These are phyloP conservation scores for Onthophagus sagittarius DNA, from an alignment of 2,888 invertebrate species.

Conservation along the genomic window DNA sequence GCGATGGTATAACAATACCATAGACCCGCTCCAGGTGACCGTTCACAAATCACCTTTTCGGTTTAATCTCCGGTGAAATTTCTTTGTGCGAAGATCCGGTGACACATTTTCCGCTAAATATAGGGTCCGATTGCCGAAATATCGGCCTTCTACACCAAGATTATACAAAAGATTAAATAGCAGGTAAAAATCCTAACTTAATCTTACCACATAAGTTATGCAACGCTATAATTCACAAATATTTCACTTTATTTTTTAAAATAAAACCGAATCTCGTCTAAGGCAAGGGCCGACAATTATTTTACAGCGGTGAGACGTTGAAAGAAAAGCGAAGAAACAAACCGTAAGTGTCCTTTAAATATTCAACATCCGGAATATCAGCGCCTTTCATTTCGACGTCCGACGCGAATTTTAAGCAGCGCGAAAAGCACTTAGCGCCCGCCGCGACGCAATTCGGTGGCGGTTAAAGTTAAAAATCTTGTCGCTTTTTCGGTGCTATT, in stretches of 20 bases:
- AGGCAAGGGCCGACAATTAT: background rate
- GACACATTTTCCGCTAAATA: slow-evolving; percentile 2
- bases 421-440: background rate
- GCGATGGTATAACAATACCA: slow-evolving; percentile 33
- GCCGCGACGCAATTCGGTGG: background rate
- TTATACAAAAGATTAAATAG: background rate
- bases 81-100: slow-evolving; percentile 1
- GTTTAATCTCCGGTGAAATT: slow-evolving; percentile 11
- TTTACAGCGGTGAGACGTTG: background rate
- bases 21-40: slow-evolving; percentile 6
- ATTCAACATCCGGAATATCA: background rate
- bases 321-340: background rate
- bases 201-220: too few species aligned
- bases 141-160: background rate
- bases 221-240: too few species aligned
- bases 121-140: background rate
- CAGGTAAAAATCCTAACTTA: background rate
- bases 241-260: background rate
- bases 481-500: background rate
- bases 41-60: slow-evolving; percentile 3
- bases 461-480: background rate
- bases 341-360: background rate
- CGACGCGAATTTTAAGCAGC: background rate
- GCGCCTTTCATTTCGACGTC: background rate
- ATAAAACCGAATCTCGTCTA: background rate